Evolutionary conservation across 2,113 vertebrate species (phyloP), one percentile per base, ranked within the genome.

Genomic region (Plecturocebus donacophilus): DNA sequence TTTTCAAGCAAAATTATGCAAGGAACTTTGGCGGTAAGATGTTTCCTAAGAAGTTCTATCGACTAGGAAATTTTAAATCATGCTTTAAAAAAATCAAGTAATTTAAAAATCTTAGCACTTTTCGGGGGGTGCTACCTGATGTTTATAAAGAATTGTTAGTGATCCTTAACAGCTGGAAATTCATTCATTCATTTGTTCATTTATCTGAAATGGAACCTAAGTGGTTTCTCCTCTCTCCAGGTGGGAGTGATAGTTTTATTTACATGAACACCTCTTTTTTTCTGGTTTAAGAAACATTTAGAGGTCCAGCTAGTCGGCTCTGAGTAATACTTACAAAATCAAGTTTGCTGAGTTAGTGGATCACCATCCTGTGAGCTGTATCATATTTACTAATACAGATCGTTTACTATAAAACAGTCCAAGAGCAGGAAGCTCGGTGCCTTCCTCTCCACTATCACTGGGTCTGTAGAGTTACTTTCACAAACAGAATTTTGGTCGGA

Each of bases 381-480:
- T 27, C 47, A 0, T 58, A 6, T 5, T n/a, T 42, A 40, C 27
- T 14, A 19, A 54, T 3, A 20, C 8, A 17, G 49, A 14, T 9
- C 10, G 5, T 40, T 20, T 68, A 27, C 12, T 38, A 3, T 5
- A 16, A 52, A 17, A 5, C 20, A 17, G 4, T 6, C 8, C 12
- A 21, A 58, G 3, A 38, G 3, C 27, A 30, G 21, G 20, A 38
- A 6, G 16, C 82, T 11, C 2, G 0, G 16, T 2, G 19, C 1
- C 76, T 7, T 12, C 7, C 0, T 1, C 1, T 4, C 35, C 9
- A 8, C 38, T 17, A 45, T 23, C 35, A 0, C 2, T 10, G 47
- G 42, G 5, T 32, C 56, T 35, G 0, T 8, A 32, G 25, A 47
- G 10, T 27, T 7, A 11, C 25, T 16, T 3, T 14, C n/a, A 40